Evolutionary conservation across 2,113 vertebrate species (phyloP).

Genomic region (Ptyas mucosa): DNA sequence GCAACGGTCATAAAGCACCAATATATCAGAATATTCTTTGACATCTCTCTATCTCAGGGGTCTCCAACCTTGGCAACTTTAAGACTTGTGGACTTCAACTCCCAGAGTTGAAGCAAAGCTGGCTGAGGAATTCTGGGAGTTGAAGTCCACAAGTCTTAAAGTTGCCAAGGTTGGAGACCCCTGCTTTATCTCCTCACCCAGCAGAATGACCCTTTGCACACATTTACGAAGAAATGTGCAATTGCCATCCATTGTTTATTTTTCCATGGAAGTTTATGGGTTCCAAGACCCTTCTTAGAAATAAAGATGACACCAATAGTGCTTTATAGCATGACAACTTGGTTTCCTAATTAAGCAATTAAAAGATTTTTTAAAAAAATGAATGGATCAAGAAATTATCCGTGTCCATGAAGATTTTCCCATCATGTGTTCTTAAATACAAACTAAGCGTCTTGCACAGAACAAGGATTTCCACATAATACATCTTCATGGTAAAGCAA

Average conservation of each 20-base stretch:
- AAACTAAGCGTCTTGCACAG: not conserved
- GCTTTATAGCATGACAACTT: not conserved
- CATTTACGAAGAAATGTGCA: not conserved
- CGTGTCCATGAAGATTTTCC: not conserved
- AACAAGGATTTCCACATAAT: not conserved
- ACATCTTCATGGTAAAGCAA: not conserved
- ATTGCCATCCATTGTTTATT: not conserved
- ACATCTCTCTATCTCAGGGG: not conserved
- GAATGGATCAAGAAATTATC: not conserved
- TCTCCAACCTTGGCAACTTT: too few species aligned
- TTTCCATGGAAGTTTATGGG: not conserved
- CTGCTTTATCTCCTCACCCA: not conserved
- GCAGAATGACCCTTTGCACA: not conserved
- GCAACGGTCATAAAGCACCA: not conserved
- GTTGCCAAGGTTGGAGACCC: too few species aligned
- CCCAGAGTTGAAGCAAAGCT: too few species aligned
- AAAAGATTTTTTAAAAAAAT: not conserved
- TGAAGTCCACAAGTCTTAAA: too few species aligned
- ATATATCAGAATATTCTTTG: not conserved
- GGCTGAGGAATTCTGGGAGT: too few species aligned
- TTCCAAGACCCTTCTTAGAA: not conserved
- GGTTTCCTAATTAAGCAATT: not conserved
- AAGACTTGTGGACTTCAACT: too few species aligned
- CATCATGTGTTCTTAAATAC: not conserved
- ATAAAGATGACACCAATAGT: not conserved